Evolutionary conservation across 2,888 invertebrate species (phyloP), one percentile per base, ranked within the genome.

Genomic region (Caenorhabditis angaria): DNA sequence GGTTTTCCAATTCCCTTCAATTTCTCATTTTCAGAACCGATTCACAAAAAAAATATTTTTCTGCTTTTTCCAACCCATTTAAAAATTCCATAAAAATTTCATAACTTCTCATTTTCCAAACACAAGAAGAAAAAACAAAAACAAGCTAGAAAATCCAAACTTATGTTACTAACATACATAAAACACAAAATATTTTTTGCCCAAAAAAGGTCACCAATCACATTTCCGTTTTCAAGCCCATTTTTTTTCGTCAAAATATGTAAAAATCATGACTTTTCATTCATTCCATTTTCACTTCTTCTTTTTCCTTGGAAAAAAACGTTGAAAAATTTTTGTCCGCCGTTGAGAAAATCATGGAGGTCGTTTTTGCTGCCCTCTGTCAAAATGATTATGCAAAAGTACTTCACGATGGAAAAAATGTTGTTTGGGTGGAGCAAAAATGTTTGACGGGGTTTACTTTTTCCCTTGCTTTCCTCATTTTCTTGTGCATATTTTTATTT

Each of bases 331-430:
- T 18, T 41, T 12, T 18, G 18, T 41, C 10, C 10, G 18, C 41
- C 41, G 18, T 18, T 3, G 41, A 41, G 14, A 41, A 41, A 41
- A 10, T 14, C 5, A 41, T 3, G 41, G 41, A 41, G 41, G 41
- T 41, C 41, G 10, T 41, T 12, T n/a, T n/a, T n/a, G n/a, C 32
- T 35, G 48, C 25, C 27, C 63, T 59, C 59, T 55, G 63, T 51
- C 60, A n/a, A 41, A 60, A 64, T 60, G 60, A 69, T 69, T 69
- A 69, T 69, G 69, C 69, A 63, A 51, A 63, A 55, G 63, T 60
- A 69, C 63, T 64, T 64, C 56, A 68, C 51, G 53, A 25, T 55
- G 24, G 24, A 55, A 54, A 65, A 64, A 58, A 51, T 24, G 28
- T 66, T 32, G 61, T 51, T 48, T 61, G 35, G 61, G 28, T 25